Percentiles rank a stretch among this genome's conserved stretches.
Evolutionary conservation across 2,113 vertebrate species (phyloP).

Genomic region (rat (Rattus norvegicus)): GRCr8 NC_086022.1:125353501-125354000

Average conservation of each 20-base stretch:
- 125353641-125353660: neutral
- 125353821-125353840: neutral
- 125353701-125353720: neutral
- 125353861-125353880: neutral
- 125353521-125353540: neutral
- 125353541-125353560: neutral
- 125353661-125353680: neutral
- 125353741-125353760: too few relatives aligned
- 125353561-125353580: neutral
- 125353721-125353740: neutral
- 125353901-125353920: neutral
- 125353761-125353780: neutral
- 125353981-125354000: neutral
- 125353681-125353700: neutral
- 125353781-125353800: neutral
- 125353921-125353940: neutral
- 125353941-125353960: neutral
- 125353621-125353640: constrained; percentile 9
- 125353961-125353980: neutral
- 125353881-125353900: too few relatives aligned
- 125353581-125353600: neutral
- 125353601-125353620: neutral
- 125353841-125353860: neutral
- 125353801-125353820: rapidly evolving
- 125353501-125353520: neutral